phyloP scores from a whole-genome alignment of 2,113 vertebrate genomes.

The Rhadina sibilatrix region DNA sequence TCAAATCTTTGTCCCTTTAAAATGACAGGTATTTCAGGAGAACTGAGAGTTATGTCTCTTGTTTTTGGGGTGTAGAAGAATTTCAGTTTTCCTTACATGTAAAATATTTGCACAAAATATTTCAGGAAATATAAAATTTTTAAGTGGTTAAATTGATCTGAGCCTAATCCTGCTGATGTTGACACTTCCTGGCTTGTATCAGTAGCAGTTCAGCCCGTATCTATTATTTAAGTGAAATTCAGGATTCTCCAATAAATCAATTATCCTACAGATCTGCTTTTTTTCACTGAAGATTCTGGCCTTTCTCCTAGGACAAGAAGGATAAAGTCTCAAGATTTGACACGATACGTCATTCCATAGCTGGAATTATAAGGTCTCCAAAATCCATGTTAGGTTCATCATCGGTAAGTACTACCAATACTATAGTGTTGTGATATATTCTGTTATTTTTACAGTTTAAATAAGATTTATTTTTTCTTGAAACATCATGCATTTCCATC shows the following conservation, averaged over 20 bases:
- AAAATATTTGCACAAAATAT: not conserved
- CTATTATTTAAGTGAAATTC: not conserved
- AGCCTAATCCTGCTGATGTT: not conserved
- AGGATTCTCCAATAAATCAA: not conserved
- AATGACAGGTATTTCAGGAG: not conserved
- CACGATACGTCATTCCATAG: conserved; percentile 93
- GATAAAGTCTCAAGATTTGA: conserved; percentile 93
- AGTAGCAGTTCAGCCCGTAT: not conserved
- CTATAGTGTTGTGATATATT: not conserved
- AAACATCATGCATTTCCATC: not conserved
- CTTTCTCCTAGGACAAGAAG: conserved; percentile 86
- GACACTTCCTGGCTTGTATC: not conserved
- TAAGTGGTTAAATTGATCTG: not conserved
- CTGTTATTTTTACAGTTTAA: not conserved
- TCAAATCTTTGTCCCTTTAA: not conserved
- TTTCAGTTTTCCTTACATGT: not conserved
- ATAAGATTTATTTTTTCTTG: not conserved
- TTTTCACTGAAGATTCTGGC: not conserved
- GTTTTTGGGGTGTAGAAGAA: not conserved
- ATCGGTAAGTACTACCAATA: conserved; percentile 79
- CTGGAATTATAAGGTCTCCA: conserved; percentile 91
- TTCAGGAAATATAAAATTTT: not conserved
- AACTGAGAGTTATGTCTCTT: not conserved
- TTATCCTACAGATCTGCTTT: not conserved
- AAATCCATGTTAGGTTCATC: conserved; percentile 88